Evolutionary conservation across 2,113 vertebrate species (phyloP).

Genomic region (Marmota monax): DNA sequence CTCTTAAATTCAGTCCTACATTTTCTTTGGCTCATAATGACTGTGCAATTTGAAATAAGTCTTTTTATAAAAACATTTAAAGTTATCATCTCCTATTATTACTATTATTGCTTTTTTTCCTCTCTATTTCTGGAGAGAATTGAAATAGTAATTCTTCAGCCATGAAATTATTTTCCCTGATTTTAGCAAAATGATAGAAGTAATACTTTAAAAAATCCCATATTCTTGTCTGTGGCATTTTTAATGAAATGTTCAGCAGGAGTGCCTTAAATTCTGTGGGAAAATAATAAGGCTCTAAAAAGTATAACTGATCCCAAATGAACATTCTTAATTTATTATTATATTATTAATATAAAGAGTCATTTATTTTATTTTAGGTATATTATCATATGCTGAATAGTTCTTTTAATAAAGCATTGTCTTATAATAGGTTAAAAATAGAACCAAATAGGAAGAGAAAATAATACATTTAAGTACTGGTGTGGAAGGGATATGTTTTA

Average conservation of each 20-base stretch:
- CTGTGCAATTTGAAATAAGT: conserved; percentile 21
- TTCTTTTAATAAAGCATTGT: background rate
- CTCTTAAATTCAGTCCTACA: background rate
- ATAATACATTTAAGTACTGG: background rate
- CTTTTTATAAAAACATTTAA: conserved; percentile 23
- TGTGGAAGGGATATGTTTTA: background rate
- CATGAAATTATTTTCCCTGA: conserved; percentile 44
- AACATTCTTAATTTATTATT: conserved; percentile 7
- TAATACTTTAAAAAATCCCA: background rate
- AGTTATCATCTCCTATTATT: conserved; percentile 23
- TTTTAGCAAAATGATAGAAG: conserved; percentile 49
- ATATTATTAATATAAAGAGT: background rate
- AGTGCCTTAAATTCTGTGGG: background rate
- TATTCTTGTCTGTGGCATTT: conserved; percentile 23
- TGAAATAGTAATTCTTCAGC: conserved; percentile 18
- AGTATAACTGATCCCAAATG: background rate
- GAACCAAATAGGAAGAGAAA: background rate
- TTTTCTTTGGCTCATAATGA: conserved; percentile 48
- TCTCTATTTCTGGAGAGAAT: conserved; percentile 17
- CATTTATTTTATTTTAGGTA: background rate
- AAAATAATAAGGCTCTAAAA: background rate
- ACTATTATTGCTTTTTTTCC: conserved; percentile 24
- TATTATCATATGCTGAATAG: background rate
- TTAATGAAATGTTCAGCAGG: conserved; percentile 36
- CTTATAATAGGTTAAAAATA: background rate